Evolutionary conservation across 2,797 vertebrate genomes (phyloP), one percentile per base, ranked within the genome.

Genomic region (Gallirallus australis): DNA sequence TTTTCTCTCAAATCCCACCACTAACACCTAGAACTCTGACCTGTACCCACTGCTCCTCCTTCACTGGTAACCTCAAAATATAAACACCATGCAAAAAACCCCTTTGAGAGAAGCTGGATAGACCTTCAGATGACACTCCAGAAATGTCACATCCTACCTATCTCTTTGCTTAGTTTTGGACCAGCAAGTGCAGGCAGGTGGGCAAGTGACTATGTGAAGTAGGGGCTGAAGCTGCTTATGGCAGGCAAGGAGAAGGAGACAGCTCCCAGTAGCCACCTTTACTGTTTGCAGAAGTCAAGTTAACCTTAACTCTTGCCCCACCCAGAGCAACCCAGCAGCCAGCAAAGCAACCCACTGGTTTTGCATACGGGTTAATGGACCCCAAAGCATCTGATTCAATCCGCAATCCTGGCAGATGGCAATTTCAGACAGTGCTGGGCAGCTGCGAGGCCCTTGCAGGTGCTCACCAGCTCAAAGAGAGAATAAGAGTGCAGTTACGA

Each of bases 381-480:
- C 72, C 64, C n/a, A 5, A 6, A 52, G 78, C 25, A 27, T 42
- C 66, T 60, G 92, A 83, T 63, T 95, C 75, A 85, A 59, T 31
- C 80, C 28, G 81, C 48, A 24, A 69, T 50, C 59, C 18, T 14
- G 42, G 69, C 83, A 82, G 93, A 65, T 93, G 90, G 63, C 15
- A 9, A 40, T 92, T 94, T 80, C 57, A 50, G 92, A 54, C 86
- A 23, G 76, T 1, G 1, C 39, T 7, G 60, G 83, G 90, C 80
- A 76, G 85, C 94, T 88, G 94, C 2, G 16, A 50, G 80, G 64
- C 90, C 81, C 64, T 64, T 27, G 28, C 70, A 94, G 92, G 83
- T 89, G 93, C 73, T 82, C 53, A 60, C 94, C 86, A 81, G 76
- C 97, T 96, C 84, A 71, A 79, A 94, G 57, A 47, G 89, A 90